phyloP scores from a whole-genome alignment of 2,888 invertebrate species.

The Netelia fuscicornis region DNA sequence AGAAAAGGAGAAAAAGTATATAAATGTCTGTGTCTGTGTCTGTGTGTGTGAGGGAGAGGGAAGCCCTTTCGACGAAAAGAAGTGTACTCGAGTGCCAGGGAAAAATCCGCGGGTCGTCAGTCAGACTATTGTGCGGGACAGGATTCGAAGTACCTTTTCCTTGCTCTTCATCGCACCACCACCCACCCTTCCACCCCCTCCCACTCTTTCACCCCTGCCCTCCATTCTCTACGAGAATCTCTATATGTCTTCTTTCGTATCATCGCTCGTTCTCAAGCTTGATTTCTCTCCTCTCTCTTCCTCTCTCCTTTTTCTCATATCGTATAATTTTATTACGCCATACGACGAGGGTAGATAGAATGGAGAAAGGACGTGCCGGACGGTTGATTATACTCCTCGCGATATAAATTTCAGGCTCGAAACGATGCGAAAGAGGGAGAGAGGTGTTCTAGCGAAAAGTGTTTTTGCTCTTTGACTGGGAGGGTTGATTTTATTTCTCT shows the following conservation, averaged over 20 bases:
- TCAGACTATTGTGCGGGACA: constrained; percentile 36
- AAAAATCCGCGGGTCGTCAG: constrained; percentile 57
- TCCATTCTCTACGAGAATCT: too few relatives aligned
- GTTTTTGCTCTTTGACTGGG: constrained; percentile 2
- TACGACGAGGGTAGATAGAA: not conserved
- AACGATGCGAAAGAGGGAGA: constrained; percentile 29
- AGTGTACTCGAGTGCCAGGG: constrained; percentile 38
- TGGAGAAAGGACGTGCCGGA: not conserved
- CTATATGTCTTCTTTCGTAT: not conserved
- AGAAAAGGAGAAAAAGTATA: not conserved
- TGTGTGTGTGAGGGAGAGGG: not conserved
- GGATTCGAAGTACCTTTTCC: constrained; percentile 24
- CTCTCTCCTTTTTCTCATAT: not conserved
- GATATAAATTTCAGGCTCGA: constrained; percentile 36
- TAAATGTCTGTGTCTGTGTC: too few relatives aligned
- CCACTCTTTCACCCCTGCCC: not conserved
- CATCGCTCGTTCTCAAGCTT: not conserved
- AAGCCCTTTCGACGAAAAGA: constrained; percentile 18
- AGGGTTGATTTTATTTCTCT: not conserved
- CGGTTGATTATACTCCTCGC: constrained; percentile 31
- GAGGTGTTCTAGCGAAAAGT: constrained; percentile 30
- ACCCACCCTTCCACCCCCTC: too few relatives aligned
- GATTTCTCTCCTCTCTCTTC: not conserved
- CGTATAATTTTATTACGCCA: constrained; percentile 31
- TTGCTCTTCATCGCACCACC: not conserved